phyloP scores from a whole-genome alignment of 2,888 invertebrate species.

The Apotomis betuletana region DNA sequence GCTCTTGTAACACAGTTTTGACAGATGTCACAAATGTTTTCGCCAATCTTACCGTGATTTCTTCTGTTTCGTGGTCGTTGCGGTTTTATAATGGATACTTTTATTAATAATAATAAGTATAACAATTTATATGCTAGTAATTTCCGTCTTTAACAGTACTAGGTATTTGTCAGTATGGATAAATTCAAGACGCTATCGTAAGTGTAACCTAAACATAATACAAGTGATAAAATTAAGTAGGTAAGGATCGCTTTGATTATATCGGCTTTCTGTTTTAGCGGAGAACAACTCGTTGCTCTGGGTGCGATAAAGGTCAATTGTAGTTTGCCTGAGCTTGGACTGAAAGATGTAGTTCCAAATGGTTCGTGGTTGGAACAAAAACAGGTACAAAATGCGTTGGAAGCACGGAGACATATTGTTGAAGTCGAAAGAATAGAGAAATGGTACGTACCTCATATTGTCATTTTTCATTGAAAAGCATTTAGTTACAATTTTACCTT shows the following conservation, averaged over 20 bases:
- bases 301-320: constrained; percentile 72
- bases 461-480: not conserved
- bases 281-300: constrained; percentile 66
- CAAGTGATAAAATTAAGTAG: constrained; percentile 12
- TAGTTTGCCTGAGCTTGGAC: constrained; percentile 78
- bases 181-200: constrained; percentile 59
- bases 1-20: constrained; percentile 4
- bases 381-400: constrained; percentile 82
- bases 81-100: constrained; percentile 12
- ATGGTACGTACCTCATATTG: constrained; percentile 57
- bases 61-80: not conserved
- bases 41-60: not conserved
- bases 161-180: constrained; percentile 47
- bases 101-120: constrained; percentile 5
- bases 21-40: constrained; percentile 17
- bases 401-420: constrained; percentile 78
- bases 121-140: not conserved
- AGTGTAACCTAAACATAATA: constrained; percentile 46
- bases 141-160: not conserved
- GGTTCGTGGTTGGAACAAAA: constrained; percentile 84
- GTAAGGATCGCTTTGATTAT: not conserved
- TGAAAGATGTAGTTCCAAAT: constrained; percentile 81
- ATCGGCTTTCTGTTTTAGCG: constrained; percentile 55
- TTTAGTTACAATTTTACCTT: too few relatives aligned
- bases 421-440: constrained; percentile 84